phyloP scores from a whole-genome alignment of 2,888 invertebrate species.

The Dorcus hopei region DNA sequence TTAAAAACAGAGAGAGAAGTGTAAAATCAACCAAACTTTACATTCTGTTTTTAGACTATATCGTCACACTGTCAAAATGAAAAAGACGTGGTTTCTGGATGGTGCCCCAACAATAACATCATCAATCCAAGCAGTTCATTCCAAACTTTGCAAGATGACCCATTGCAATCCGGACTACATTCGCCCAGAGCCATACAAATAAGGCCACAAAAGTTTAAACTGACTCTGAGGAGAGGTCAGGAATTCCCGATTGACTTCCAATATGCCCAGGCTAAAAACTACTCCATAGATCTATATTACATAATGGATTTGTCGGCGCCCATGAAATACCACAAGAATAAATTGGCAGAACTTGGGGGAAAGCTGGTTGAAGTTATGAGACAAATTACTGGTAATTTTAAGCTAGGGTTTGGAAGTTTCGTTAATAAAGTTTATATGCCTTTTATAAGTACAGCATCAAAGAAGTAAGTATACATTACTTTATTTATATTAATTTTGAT shows the following conservation, averaged over 20 bases:
- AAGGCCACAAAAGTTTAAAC: slow-evolving; percentile 54
- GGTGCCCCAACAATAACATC: slow-evolving; percentile 12
- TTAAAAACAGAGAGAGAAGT: too few relatives aligned
- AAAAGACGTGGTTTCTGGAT: background rate
- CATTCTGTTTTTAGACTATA: too few relatives aligned
- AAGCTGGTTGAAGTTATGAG: slow-evolving; percentile 55
- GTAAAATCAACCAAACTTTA: too few relatives aligned
- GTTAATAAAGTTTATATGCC: slow-evolving; percentile 68
- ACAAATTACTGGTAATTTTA: slow-evolving; percentile 61
- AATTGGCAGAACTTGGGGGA: slow-evolving; percentile 51
- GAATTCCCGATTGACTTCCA: slow-evolving; percentile 49
- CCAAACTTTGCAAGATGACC: background rate
- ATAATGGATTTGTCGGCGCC: slow-evolving; percentile 74
- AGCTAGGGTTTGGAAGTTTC: slow-evolving; percentile 65
- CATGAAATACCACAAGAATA: slow-evolving; percentile 61
- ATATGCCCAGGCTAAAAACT: slow-evolving; percentile 65
- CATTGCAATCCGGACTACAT: slow-evolving; percentile 12
- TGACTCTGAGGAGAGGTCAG: slow-evolving; percentile 54
- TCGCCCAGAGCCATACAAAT: slow-evolving; percentile 48
- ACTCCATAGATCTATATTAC: slow-evolving; percentile 81
- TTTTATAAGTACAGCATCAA: slow-evolving; percentile 51
- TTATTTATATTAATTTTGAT: background rate
- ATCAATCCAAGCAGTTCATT: slow-evolving; percentile 2
- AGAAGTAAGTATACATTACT: slow-evolving; percentile 44
- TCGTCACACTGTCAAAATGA: background rate